Conservation (phyloP, 2,797 vertebrate genomes). For the Leucoraja ocellata region DNA sequence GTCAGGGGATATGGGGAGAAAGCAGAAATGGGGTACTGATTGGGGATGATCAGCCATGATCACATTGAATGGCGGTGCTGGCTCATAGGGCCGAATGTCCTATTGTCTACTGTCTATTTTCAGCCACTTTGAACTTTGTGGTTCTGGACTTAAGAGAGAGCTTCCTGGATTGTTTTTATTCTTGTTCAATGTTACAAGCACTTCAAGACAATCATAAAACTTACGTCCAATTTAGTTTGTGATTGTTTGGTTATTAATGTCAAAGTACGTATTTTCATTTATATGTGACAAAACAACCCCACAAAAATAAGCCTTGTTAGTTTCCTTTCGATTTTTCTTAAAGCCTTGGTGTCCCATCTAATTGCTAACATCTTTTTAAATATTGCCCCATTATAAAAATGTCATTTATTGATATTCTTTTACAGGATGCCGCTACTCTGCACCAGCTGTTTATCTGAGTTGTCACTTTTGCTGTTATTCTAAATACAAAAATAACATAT, state of each 20-base stretch:
- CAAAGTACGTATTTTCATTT: neutral
- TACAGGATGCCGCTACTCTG: neutral
- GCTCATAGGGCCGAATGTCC: too few relatives aligned
- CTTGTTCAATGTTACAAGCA: neutral
- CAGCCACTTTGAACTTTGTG: neutral
- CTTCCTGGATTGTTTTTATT: neutral
- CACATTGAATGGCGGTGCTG: too few relatives aligned
- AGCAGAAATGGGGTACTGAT: too few relatives aligned
- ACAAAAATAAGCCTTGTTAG: neutral
- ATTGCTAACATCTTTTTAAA: neutral
- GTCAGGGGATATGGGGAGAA: too few relatives aligned
- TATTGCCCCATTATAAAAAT: neutral
- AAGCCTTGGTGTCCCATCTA: neutral
- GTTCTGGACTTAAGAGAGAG: neutral
- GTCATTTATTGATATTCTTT: constrained; percentile 19
- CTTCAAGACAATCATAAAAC: neutral
- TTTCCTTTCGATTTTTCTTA: neutral
- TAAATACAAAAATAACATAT: neutral
- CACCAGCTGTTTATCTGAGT: constrained; percentile 24
- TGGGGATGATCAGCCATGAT: too few relatives aligned
- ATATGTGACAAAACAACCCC: neutral
- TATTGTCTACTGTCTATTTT: neutral
- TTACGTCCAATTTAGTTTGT: neutral
- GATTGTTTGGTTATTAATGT: neutral
- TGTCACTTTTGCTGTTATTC: constrained; percentile 20